Evolutionary conservation across 2,888 invertebrate species (phyloP), one percentile per base, ranked within the genome.

Genomic region (Drosophila fungiperda): DNA sequence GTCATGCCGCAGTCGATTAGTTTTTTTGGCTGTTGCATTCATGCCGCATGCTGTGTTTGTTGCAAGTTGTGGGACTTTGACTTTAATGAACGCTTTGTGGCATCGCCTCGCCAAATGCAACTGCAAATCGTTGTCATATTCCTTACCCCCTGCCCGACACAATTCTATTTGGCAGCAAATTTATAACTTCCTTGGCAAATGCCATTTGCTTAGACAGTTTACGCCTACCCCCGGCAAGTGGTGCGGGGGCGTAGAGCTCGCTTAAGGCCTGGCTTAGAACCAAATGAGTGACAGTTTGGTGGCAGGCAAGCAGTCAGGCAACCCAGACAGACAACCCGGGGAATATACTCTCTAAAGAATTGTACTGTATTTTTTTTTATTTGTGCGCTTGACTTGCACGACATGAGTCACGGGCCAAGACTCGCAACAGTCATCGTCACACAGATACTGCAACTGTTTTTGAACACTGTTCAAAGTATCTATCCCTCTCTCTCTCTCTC

Each of bases 171-270:
- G 89, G 89, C 89, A 86, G 80, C 71, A 74, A 80, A 87, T 87
- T 87, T 87, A 87, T 89, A 89, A 89, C 90, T 87, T 87, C 87
- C 87, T 87, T 89, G 84, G 69, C 72, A 81, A 87, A 83, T 89
- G 89, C 82, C 88, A 88, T 90, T 84, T 85, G 83, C 60, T 90
- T 88, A 86, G 90, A 77, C 85, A 86, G 89, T 90, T 90, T 86
- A 85, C 85, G 85, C 90, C 90, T 86, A 85, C 85, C 80, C 82
- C 70, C 32, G 35, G 8, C 62, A 64, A 68, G 82, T 69, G 65
- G 20, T 67, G 74, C 73, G 83, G 73, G 71, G 86, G 78, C 68
- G 73, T 23, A 38, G 48, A 57, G 45, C 65, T 57, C 86, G 72
- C 78, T 76, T 88, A 80, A 85, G 88, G 90, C 83, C 58, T 49